Evolutionary conservation across 2,888 invertebrate genomes (phyloP).

Genomic region (Drosophila multiciliata): DNA sequence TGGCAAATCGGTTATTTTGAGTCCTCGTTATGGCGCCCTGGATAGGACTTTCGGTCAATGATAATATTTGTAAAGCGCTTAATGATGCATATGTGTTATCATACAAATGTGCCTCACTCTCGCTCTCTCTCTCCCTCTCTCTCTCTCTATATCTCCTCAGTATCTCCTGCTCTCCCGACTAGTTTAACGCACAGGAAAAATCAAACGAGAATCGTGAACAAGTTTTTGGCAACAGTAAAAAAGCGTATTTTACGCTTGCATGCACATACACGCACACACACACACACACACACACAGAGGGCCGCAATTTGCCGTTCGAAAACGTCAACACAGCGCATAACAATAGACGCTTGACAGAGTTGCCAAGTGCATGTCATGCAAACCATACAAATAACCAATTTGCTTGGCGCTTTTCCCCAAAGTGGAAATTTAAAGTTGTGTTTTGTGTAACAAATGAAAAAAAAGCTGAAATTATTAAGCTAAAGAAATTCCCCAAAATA

Average conservation of each 20-base stretch:
- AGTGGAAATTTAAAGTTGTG: neutral
- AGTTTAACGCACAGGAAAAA: conserved; percentile 26
- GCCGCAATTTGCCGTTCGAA: conserved; percentile 23
- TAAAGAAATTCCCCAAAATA: neutral
- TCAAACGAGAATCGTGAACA: conserved; percentile 40
- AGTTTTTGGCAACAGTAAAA: conserved; percentile 49
- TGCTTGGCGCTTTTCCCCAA: neutral
- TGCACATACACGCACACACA: conserved; percentile 1
- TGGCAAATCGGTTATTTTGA: neutral
- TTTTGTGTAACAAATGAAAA: neutral
- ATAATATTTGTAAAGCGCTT: conserved; percentile 67
- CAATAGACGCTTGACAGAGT: conserved; percentile 33
- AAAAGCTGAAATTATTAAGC: neutral
- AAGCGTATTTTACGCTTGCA: conserved; percentile 32
- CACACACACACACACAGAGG: neutral
- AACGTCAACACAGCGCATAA: conserved; percentile 30
- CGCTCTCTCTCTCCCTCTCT: neutral
- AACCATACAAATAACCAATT: conserved; percentile 7
- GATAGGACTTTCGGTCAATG: conserved; percentile 31
- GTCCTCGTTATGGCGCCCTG: neutral
- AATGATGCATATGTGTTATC: conserved; percentile 58
- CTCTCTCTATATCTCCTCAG: neutral
- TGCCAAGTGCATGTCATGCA: conserved; percentile 49
- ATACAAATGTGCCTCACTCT: neutral
- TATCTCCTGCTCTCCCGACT: neutral